A percentile compares a stretch with the other conserved stretches of the same genome.
Conservation (phyloP, 2,888 invertebrate genomes). For the Caenorhabditis parvicauda region DNA sequence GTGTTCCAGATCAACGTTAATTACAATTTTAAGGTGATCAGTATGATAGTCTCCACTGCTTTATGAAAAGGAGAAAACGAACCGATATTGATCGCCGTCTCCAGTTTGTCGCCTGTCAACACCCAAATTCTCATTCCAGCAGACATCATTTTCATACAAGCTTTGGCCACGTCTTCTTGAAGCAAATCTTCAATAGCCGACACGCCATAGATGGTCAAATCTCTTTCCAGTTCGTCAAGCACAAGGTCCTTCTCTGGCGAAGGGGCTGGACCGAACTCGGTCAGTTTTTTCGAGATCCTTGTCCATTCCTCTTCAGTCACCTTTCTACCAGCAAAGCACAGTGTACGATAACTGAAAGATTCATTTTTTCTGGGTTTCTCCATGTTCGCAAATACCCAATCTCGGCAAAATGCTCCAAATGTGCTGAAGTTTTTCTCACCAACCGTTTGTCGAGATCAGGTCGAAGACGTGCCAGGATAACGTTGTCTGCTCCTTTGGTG, state of each 20-base stretch:
- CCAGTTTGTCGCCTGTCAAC: no score
- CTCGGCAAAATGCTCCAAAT: constrained; percentile 86
- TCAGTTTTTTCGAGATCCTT: neutral
- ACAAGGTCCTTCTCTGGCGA: neutral
- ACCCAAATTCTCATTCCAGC: no score
- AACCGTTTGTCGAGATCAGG: neutral
- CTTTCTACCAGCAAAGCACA: constrained; percentile 84
- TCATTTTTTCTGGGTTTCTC: neutral
- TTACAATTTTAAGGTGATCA: no score
- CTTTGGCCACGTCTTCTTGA: constrained; percentile 78
- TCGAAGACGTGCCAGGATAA: neutral
- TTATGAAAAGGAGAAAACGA: no score
- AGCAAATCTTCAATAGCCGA: constrained; percentile 34
- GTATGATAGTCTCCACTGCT: no score
- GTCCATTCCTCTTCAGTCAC: constrained; percentile 74
- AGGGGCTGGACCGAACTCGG: neutral
- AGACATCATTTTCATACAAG: constrained; percentile 82
- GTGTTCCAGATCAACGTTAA: no score
- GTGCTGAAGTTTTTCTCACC: constrained; percentile 63
- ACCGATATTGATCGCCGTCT: no score
- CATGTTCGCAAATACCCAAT: constrained; percentile 9
- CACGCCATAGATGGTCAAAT: constrained; percentile 22
- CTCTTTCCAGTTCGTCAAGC: no score
- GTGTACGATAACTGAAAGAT: constrained; percentile 73
- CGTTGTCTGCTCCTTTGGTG: constrained; percentile 74